Base-by-base conservation (phyloP, 2,888 invertebrate species). In the Apodemia zela region DNA sequence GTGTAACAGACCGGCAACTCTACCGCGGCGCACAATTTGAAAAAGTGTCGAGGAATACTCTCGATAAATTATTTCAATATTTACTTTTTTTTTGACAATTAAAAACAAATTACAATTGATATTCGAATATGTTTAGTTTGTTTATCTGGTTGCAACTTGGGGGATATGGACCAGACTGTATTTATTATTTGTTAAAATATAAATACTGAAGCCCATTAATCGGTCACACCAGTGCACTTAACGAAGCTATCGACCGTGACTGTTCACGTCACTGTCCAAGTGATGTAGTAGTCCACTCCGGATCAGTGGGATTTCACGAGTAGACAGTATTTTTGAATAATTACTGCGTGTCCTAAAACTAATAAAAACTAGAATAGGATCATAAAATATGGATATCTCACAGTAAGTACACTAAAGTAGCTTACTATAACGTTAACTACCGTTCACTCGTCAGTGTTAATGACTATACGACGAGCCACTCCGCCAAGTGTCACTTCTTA, bases 201-300 rank as follows among this genome's bases (percentile, higher is more conserved):
- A 0, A 3, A 2, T 25, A 25, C 25, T 25, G 25, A 25, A 1
- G 25, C 3, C 25, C 25, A 25, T 3, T 25, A 25, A 25, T n/a
- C n/a, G n/a, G n/a, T n/a, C n/a, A n/a, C 25, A 25, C 2, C 33
- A 33, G 33, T 33, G 7, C 33, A 33, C 7, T 6, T 33, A 33
- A 18, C 10, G n/a, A 11, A 6, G n/a, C 35, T 35, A 42, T 62
- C 21, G 51, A 21, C 45, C n/a, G 42, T 59, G 51, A 33, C 45
- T 21, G 33, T 35, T 38, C 47, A 17, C 65, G 11, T 11, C 49
- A 11, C 42, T 38, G 49, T 18, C 60, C 33, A 49, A 47, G 38
- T 47, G 57, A 49, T 33, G 7, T 6, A 33, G 7, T 33, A n/a
- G n/a, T n/a, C n/a, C n/a, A n/a, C n/a, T n/a, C n/a, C n/a, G 33